Evolutionary conservation across 2,888 invertebrate genomes (phyloP).

Genomic region (Xestoiulus laeticollis): DNA sequence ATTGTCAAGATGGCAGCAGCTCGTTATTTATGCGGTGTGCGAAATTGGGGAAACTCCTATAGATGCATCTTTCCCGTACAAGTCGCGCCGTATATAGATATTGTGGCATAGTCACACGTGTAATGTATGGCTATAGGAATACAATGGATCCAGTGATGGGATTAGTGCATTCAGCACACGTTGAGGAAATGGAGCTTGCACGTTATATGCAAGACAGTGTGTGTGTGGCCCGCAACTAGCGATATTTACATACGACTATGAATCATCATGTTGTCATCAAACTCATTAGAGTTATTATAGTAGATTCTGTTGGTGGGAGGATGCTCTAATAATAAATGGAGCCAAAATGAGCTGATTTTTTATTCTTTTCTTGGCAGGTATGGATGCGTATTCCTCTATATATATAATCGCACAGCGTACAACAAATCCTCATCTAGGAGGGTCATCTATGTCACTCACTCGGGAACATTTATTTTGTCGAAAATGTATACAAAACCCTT

Average conservation of each 20-base stretch:
- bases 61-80: neutral
- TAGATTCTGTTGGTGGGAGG: constrained; percentile 7
- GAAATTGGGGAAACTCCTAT: constrained; percentile 32
- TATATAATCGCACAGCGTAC: neutral
- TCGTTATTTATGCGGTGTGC: constrained; percentile 24
- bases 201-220: too few species aligned
- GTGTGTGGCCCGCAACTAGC: neutral
- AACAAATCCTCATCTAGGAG: constrained; percentile 29
- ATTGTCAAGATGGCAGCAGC: constrained; percentile 41
- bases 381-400: too few species aligned
- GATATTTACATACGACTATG: neutral
- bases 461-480: constrained; percentile 39
- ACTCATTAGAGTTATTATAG: constrained; percentile 40
- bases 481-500: neutral
- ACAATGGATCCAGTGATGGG: constrained; percentile 16
- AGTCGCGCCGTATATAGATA: too few species aligned
- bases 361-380: neutral
- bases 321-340: constrained; percentile 43
- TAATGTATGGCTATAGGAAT: constrained; percentile 4
- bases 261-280: constrained; percentile 36
- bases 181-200: neutral
- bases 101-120: neutral
- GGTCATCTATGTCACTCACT: constrained; percentile 38
- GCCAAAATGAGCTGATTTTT: neutral
- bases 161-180: constrained; percentile 31